A percentile compares a stretch with the other conserved stretches of the same genome.
Conservation (phyloP, 2,888 invertebrate species). For the Standfussiana lucernea region DNA sequence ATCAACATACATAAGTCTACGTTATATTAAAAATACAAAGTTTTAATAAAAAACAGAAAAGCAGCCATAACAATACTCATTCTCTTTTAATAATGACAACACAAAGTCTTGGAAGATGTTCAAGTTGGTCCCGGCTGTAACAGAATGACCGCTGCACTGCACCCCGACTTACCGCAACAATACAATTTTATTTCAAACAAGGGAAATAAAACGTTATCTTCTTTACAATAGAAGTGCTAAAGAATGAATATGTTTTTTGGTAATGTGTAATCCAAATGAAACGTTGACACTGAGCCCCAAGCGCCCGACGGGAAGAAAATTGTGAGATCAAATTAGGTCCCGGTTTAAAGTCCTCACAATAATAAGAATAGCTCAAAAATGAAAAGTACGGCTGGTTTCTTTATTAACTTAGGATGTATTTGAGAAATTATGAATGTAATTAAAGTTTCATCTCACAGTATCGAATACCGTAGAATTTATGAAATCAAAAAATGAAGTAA, state of each 20-base stretch:
- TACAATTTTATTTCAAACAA: conserved; percentile 38
- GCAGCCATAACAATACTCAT: conserved; percentile 83
- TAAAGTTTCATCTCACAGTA: conserved; percentile 27
- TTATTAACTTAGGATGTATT: conserved; percentile 50
- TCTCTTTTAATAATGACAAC: conserved; percentile 84
- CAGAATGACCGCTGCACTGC: conserved; percentile 85
- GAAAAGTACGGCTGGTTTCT: conserved; percentile 72
- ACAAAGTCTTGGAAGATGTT: conserved; percentile 84
- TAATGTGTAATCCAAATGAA: conserved; percentile 85
- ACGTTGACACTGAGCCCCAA: conserved; percentile 87
- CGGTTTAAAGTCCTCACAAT: conserved; percentile 82
- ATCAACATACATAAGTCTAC: background rate
- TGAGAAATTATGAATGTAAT: conserved; percentile 59
- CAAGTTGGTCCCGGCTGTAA: conserved; percentile 78
- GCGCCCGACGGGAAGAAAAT: conserved; percentile 83
- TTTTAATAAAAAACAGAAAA: conserved; percentile 79
- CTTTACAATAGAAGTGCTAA: conserved; percentile 50
- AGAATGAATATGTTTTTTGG: conserved; percentile 68
- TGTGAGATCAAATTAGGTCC: conserved; percentile 88
- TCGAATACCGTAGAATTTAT: background rate
- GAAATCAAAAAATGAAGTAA: background rate
- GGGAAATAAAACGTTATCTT: conserved; percentile 65
- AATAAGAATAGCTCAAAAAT: conserved; percentile 82
- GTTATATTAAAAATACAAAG: conserved; percentile 46
- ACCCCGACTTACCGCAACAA: conserved; percentile 72